Percentiles rank a stretch among this genome's conserved stretches.
These are phyloP conservation scores for Formica aserva DNA, from an alignment of 2,888 invertebrate genomes.

Conservation along the genomic window DNA sequence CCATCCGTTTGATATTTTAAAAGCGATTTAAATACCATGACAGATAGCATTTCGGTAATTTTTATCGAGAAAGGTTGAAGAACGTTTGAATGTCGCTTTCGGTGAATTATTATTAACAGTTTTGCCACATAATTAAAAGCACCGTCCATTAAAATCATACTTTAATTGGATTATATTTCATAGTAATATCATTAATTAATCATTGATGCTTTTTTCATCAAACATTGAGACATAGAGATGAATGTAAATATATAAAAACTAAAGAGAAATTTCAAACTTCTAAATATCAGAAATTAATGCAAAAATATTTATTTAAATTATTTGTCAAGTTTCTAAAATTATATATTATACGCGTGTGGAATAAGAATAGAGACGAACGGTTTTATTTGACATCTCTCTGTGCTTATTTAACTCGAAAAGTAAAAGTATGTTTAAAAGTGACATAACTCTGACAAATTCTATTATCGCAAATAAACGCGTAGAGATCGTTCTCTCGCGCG, in stretches of 20 bases:
- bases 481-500: not conserved
- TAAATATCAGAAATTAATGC: not conserved
- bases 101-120: slow-evolving; percentile 15
- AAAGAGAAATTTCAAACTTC: not conserved
- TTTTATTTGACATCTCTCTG: not conserved
- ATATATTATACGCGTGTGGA: not conserved
- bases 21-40: slow-evolving; percentile 50
- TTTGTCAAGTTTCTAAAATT: not conserved
- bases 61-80: slow-evolving; percentile 25
- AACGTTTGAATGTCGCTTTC: not conserved
- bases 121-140: slow-evolving; percentile 21
- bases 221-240: not conserved
- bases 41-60: slow-evolving; percentile 48
- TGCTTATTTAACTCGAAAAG: not conserved
- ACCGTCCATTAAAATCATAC: not conserved
- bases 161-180: not conserved
- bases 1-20: slow-evolving; percentile 51
- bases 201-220: not conserved
- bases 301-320: not conserved
- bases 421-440: slow-evolving; percentile 1
- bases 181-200: not conserved
- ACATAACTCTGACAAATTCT: slow-evolving; percentile 5
- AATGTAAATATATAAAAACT: not conserved
- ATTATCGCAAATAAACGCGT: slow-evolving; percentile 15
- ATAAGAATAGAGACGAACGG: not conserved